Base-by-base conservation (phyloP, 2,113 vertebrate species). In the Lonchura striata region DNA sequence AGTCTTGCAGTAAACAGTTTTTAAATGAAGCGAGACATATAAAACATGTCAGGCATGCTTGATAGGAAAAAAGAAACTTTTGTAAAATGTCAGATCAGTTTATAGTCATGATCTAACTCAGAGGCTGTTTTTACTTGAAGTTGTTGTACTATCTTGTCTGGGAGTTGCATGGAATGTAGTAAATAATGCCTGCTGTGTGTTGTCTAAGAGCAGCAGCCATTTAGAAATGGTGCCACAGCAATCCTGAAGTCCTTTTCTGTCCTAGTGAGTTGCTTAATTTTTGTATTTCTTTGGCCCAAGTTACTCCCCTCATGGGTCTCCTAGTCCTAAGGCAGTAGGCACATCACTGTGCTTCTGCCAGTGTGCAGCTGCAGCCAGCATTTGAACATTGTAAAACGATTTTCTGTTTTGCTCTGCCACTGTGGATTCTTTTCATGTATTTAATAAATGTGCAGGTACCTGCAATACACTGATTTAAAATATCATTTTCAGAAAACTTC, bases 301-400 rank as follows among this genome's bases (percentile, higher is more conserved):
- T 41, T 47, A 1, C 37, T 68, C 13, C 9, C 15, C 15, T 31
- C 12, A 3, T 22, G 25, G 44, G 28, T 57, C 21, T 60, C 46
- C 39, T 46, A 12, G 24, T 53, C 35, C 47, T n/a, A 72, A 64
- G 50, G 46, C 50, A 76, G 28, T 35, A 35, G 33, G 30, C 16
- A 5, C 1, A 12, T 80, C 7, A 1, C 63, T 60, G 64, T 46
- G 50, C 44, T 92, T 46, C 42, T 57, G 1, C 47, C 24, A 7
- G 2, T 4, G 2, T 49, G 46, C 52, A 39, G 6, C 63, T 50
- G 60, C 60, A 69, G 25, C 28, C 5, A 5, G 6, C 19, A 28
- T 52, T 15, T 44, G 27, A 10, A 56, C 18, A 15, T 0, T 41
- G 4, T 30, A 39, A 44, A 37, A 11, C 1, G 0, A 10, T 78